These are phyloP conservation scores for Potorous gilbertii DNA, from an alignment of 2,797 vertebrate genomes.

Conservation along the genomic window DNA sequence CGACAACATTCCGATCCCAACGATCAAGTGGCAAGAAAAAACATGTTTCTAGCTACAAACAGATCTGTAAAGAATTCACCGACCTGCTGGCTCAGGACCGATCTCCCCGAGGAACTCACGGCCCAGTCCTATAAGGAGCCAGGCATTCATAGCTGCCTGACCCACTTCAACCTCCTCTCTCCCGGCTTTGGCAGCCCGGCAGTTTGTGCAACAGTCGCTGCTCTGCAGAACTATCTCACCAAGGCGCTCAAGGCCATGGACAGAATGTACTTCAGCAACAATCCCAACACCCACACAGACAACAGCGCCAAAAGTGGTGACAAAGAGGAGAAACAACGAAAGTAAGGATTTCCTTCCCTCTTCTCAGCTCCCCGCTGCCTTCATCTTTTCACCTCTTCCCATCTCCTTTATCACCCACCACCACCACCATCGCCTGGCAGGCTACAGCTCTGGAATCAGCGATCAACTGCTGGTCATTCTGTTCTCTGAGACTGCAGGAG, in stretches of 20 bases:
- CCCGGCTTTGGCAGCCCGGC: constrained; percentile 99
- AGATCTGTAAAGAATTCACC: constrained; percentile 99
- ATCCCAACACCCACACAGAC: constrained; percentile 98
- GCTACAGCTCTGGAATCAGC: constrained; percentile 80
- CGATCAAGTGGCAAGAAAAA: constrained; percentile 99
- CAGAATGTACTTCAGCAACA: constrained; percentile 99
- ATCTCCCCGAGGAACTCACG: constrained; percentile 97
- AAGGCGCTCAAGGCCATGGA: constrained; percentile 99
- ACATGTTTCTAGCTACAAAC: constrained; percentile 99
- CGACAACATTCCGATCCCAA: constrained; percentile 99
- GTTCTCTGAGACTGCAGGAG: constrained; percentile 86
- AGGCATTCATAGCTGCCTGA: constrained; percentile 99
- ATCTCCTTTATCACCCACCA: constrained; percentile 32
- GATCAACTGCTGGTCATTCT: constrained; percentile 80
- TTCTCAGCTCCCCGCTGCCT: constrained; percentile 38
- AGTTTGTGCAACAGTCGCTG: constrained; percentile 96
- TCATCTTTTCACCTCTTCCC: constrained; percentile 55
- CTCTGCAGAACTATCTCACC: constrained; percentile 99
- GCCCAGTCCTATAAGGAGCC: constrained; percentile 97
- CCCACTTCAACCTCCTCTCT: constrained; percentile 99
- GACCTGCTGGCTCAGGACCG: constrained; percentile 99
- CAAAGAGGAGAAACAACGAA: constrained; percentile 99
- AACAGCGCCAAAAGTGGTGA: constrained; percentile 96
- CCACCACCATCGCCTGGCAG: constrained; percentile 59
- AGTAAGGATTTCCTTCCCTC: constrained; percentile 90